These are phyloP conservation scores for Rosalia funebris DNA, from an alignment of 2,888 invertebrate species.

Conservation along the genomic window DNA sequence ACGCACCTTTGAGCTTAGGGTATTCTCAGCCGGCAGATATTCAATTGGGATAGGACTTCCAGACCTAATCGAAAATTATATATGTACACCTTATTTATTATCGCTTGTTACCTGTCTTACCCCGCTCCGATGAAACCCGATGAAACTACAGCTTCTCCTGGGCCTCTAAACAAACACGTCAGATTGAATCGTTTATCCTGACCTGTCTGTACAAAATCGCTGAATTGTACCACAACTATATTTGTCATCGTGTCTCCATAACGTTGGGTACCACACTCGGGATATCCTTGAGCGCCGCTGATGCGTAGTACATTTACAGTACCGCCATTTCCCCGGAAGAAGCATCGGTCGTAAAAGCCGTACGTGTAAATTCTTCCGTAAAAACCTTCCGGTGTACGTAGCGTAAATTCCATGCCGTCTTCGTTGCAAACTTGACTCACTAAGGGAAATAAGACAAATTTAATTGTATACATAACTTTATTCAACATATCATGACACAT, in stretches of 20 bases:
- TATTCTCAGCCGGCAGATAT: slow-evolving; percentile 91
- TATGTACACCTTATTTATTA: background rate
- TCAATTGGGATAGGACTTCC: slow-evolving; percentile 94
- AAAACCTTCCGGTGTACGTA: slow-evolving; percentile 88
- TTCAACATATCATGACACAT: too few species aligned
- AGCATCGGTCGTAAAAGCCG: slow-evolving; percentile 90
- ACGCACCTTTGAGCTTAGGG: slow-evolving; percentile 87
- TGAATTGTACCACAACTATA: slow-evolving; percentile 93
- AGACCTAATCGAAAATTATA: slow-evolving; percentile 70
- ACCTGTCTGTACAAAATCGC: slow-evolving; percentile 91
- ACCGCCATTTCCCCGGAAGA: slow-evolving; percentile 91
- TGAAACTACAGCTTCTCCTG: slow-evolving; percentile 92
- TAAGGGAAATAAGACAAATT: slow-evolving; percentile 58
- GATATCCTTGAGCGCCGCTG: slow-evolving; percentile 91
- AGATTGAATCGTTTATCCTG: slow-evolving; percentile 91
- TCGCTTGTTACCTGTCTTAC: slow-evolving; percentile 56
- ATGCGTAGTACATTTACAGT: slow-evolving; percentile 84
- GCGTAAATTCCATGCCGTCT: slow-evolving; percentile 93
- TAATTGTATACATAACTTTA: too few species aligned
- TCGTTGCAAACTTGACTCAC: slow-evolving; percentile 92
- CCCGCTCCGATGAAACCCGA: slow-evolving; percentile 93
- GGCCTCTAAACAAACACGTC: slow-evolving; percentile 91
- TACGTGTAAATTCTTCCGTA: slow-evolving; percentile 91
- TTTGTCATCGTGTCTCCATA: slow-evolving; percentile 94
- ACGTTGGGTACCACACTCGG: slow-evolving; percentile 88